Evolutionary conservation across 1,140 invertebrate genomes (phyloP).

Genomic region (Drosophila melanica): DNA sequence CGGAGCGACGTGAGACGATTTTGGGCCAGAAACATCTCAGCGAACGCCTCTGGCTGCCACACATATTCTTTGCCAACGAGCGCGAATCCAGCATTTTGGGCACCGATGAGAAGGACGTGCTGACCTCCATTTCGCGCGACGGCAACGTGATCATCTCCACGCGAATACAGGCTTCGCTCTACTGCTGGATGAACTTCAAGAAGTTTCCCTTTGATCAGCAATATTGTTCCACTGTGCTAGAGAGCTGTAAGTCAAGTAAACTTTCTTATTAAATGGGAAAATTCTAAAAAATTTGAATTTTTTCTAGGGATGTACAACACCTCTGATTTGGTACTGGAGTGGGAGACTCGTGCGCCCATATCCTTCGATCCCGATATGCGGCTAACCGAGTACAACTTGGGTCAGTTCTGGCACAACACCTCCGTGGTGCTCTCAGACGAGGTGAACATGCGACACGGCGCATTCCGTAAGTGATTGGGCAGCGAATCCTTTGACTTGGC

Average conservation of each 20-base stretch:
- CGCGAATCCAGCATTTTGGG: slow-evolving; percentile 89
- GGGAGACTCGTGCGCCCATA: slow-evolving; percentile 90
- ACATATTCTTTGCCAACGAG: slow-evolving; percentile 92
- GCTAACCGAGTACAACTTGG: slow-evolving; percentile 91
- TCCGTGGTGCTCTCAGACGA: slow-evolving; percentile 86
- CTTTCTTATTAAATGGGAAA: not conserved
- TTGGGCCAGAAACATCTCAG: slow-evolving; percentile 89
- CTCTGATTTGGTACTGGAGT: slow-evolving; percentile 89
- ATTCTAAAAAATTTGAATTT: not conserved
- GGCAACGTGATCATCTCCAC: slow-evolving; percentile 91
- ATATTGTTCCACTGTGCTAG: slow-evolving; percentile 90
- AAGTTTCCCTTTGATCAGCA: slow-evolving; percentile 94
- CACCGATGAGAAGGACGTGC: slow-evolving; percentile 90
- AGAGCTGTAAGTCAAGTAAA: slow-evolving; percentile 88
- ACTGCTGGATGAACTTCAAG: slow-evolving; percentile 92
- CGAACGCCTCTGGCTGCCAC: slow-evolving; percentile 90
- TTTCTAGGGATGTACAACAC: slow-evolving; percentile 89
- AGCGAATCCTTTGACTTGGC: not conserved
- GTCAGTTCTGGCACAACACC: slow-evolving; percentile 88
- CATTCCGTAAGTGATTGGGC: slow-evolving; percentile 85
- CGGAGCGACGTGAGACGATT: slow-evolving; percentile 86
- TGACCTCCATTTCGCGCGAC: slow-evolving; percentile 89
- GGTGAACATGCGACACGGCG: slow-evolving; percentile 87
- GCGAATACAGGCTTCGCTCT: slow-evolving; percentile 90
- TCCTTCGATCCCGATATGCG: slow-evolving; percentile 90